These are phyloP conservation scores for Corythornis vintsioides DNA, from an alignment of 2,113 vertebrate species.

Conservation along the genomic window DNA sequence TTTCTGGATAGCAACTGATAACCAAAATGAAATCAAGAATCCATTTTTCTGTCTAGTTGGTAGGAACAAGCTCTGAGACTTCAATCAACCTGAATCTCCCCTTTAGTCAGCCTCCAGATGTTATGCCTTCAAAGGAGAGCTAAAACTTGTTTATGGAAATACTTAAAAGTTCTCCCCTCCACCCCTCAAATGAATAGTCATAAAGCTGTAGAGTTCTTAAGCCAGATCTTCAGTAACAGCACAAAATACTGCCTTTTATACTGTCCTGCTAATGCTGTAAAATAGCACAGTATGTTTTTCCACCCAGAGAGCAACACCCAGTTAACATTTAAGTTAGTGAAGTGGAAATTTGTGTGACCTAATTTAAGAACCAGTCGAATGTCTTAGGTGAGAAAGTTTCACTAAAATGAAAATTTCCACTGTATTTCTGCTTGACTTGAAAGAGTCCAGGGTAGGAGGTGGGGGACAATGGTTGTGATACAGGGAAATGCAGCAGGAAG, in stretches of 20 bases:
- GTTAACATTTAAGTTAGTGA: conserved; percentile 58
- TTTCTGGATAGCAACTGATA: not conserved
- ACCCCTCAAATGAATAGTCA: conserved; percentile 18
- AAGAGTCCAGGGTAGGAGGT: not conserved
- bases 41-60: not conserved
- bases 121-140: not conserved
- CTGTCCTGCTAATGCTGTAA: not conserved
- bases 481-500: not conserved
- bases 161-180: not conserved
- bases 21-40: conserved; percentile 5
- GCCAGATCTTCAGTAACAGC: not conserved
- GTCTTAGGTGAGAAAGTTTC: conserved; percentile 48
- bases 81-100: not conserved
- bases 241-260: conserved; percentile 16
- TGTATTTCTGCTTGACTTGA: conserved; percentile 5
- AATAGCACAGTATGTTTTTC: conserved; percentile 23
- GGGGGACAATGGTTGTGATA: not conserved
- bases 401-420: not conserved
- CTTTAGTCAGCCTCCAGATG: not conserved
- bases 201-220: conserved; percentile 16
- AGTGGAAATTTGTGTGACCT: conserved; percentile 47
- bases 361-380: conserved; percentile 50
- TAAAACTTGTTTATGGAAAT: conserved; percentile 34
- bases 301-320: conserved; percentile 4
- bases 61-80: conserved; percentile 13